Evolutionary conservation across 2,888 invertebrate genomes (phyloP).

Genomic region (Rhagonycha lutea): DNA sequence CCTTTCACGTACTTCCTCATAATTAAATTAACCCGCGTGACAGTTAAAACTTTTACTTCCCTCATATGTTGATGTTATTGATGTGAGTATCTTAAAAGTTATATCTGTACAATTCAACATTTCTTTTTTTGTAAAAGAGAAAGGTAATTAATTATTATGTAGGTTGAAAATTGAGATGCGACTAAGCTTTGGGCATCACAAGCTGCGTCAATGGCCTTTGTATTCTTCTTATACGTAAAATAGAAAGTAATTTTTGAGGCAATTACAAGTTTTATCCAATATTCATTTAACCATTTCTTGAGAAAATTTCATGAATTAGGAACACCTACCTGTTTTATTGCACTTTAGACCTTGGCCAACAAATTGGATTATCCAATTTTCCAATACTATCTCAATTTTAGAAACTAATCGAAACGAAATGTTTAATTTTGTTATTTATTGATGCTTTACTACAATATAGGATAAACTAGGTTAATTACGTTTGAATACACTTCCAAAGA

Average conservation of each 20-base stretch:
- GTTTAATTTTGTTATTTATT: background rate
- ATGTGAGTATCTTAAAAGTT: constrained; percentile 6
- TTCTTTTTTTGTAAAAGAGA: constrained; percentile 22
- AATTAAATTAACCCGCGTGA: background rate
- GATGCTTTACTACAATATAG: background rate
- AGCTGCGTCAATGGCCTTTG: constrained; percentile 15
- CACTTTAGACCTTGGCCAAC: background rate
- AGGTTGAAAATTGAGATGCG: constrained; percentile 24
- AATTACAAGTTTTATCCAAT: background rate
- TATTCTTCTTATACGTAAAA: constrained; percentile 16
- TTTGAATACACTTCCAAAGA: constrained; percentile 1
- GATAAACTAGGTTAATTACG: constrained; percentile 17
- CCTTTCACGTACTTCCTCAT: constrained; percentile 8
- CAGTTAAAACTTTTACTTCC: constrained; percentile 14
- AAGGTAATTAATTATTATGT: constrained; percentile 18
- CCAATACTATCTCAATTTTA: background rate
- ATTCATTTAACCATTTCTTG: background rate
- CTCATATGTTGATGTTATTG: constrained; percentile 10
- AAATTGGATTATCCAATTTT: background rate
- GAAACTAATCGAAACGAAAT: background rate
- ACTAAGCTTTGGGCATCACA: constrained; percentile 22
- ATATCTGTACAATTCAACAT: constrained; percentile 5
- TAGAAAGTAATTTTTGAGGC: constrained; percentile 13
- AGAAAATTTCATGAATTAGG: background rate
- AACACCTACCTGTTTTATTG: background rate